Evolutionary conservation across 2,797 vertebrate genomes (phyloP).

Genomic region (Sebastiscus albofasciatus): DNA sequence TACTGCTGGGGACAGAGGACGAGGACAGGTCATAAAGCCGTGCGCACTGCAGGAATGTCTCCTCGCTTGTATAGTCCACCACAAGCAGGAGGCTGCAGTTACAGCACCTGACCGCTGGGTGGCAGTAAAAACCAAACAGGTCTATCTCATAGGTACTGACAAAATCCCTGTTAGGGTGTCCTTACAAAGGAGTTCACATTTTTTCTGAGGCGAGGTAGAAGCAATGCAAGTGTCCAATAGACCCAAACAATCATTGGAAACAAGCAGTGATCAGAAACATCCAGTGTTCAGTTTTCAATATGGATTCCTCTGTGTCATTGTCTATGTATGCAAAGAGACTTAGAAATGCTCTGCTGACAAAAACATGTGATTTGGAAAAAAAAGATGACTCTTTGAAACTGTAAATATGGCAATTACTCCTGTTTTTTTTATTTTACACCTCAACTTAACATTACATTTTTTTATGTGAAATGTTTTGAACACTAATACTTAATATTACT

Average conservation of each 20-base stretch:
- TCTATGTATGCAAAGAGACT: no score
- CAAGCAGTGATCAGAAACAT: not conserved
- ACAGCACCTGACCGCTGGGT: slow-evolving; percentile 59
- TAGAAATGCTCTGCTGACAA: no score
- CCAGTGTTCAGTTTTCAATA: no score
- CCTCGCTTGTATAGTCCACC: slow-evolving; percentile 9
- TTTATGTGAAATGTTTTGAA: no score
- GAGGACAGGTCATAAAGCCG: slow-evolving; percentile 55
- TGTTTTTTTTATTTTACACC: no score
- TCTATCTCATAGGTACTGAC: not conserved
- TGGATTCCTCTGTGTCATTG: no score
- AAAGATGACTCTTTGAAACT: no score
- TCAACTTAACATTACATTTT: no score
- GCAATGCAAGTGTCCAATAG: not conserved
- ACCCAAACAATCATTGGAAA: not conserved
- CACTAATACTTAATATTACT: no score
- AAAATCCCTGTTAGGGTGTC: not conserved
- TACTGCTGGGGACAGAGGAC: slow-evolving; percentile 47
- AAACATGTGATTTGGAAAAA: no score
- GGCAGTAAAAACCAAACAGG: slow-evolving; percentile 30
- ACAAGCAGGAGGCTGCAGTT: slow-evolving; percentile 6
- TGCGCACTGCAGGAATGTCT: slow-evolving; percentile 73
- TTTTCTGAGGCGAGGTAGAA: not conserved
- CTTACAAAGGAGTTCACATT: not conserved
- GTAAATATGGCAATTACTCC: no score